phyloP scores from a whole-genome alignment of 2,113 vertebrate species.

The Tapirus terrestris region DNA sequence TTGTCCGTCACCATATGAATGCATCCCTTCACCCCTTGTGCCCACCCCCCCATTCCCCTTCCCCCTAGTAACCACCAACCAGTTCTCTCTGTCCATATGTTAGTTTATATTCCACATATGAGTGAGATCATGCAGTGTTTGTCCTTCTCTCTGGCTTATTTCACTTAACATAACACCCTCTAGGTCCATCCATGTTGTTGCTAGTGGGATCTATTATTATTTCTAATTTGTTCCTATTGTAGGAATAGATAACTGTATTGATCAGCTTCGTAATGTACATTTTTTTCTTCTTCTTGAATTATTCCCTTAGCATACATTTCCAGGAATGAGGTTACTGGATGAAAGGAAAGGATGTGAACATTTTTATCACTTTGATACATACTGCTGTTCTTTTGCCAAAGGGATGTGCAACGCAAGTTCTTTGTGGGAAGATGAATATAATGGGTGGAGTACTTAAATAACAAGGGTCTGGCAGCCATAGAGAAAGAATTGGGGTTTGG shows the following conservation, averaged over 20 bases:
- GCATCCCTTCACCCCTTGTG: too few species aligned
- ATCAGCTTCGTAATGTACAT: neutral
- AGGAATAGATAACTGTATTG: neutral
- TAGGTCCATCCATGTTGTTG: too few species aligned
- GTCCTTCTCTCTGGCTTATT: too few species aligned
- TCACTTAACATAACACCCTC: too few species aligned
- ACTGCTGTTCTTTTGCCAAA: neutral
- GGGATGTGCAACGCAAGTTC: neutral
- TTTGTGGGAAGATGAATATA: neutral
- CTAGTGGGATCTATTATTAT: neutral
- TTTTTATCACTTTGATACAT: neutral
- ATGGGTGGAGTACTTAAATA: neutral
- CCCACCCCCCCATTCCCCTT: too few species aligned
- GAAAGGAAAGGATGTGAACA: neutral
- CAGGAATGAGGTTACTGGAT: neutral
- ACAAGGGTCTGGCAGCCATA: neutral
- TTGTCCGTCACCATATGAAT: too few species aligned
- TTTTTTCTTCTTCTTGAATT: neutral
- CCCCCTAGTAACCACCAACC: too few species aligned
- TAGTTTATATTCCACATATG: too few species aligned
- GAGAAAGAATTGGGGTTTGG: neutral
- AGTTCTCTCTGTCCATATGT: too few species aligned
- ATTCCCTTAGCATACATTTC: neutral
- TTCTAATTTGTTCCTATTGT: neutral
- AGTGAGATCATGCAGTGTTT: too few species aligned